phyloP scores from a whole-genome alignment of 1,140 invertebrate genomes.

The Aphidius ervi region DNA sequence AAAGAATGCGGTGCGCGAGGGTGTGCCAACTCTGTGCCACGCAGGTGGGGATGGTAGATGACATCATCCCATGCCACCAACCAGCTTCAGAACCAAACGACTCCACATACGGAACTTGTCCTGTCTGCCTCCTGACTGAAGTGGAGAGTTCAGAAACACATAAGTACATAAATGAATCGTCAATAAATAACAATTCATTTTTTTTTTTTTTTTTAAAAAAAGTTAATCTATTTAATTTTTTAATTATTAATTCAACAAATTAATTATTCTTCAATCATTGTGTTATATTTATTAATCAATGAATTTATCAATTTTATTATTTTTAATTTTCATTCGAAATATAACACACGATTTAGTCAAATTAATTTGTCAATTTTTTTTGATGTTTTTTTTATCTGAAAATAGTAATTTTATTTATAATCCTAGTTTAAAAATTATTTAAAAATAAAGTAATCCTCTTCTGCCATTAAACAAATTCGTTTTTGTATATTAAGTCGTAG shows the following conservation, averaged over 20 bases:
- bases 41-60: conserved; percentile 52
- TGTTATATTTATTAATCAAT: conserved; percentile 36
- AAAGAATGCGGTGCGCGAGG: conserved; percentile 55
- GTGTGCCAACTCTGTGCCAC: conserved; percentile 52
- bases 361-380: not conserved
- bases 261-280: conserved; percentile 31
- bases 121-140: conserved; percentile 55
- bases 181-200: conserved; percentile 43
- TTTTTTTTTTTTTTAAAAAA: conserved; percentile 29
- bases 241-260: conserved; percentile 25
- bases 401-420: conserved; percentile 7
- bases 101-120: conserved; percentile 53
- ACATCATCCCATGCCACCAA: conserved; percentile 52
- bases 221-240: conserved; percentile 21
- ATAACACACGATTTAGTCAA: no score
- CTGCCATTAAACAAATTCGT: conserved; percentile 4
- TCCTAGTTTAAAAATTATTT: not conserved
- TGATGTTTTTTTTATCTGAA: conserved; percentile 6
- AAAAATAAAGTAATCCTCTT: not conserved
- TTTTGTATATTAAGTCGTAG: conserved; percentile 32
- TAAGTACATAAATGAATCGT: conserved; percentile 52
- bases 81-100: conserved; percentile 52
- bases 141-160: conserved; percentile 55
- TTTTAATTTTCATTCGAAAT: not conserved
- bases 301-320: not conserved